Evolutionary conservation across 2,113 vertebrate genomes (phyloP).

Genomic region (Brachypteracias leptosomus): DNA sequence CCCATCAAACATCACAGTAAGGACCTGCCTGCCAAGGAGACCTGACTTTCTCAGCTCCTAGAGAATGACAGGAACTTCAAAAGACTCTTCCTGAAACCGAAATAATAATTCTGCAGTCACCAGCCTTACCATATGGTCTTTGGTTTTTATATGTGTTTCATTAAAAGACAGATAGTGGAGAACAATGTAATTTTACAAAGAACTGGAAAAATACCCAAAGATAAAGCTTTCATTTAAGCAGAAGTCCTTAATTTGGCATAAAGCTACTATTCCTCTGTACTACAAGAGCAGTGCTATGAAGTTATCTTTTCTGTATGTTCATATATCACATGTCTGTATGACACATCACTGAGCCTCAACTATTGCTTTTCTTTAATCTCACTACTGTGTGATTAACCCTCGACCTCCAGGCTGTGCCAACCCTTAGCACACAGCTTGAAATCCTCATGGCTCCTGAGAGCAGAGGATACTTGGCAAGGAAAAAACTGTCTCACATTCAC

Average conservation of each 20-base stretch:
- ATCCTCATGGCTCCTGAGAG: background rate
- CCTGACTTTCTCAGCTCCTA: background rate
- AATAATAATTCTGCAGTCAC: background rate
- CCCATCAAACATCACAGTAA: rapidly evolving
- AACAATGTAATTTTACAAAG: background rate
- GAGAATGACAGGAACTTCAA: background rate
- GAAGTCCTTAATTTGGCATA: background rate
- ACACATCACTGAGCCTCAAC: background rate
- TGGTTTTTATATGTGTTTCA: background rate
- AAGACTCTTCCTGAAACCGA: background rate
- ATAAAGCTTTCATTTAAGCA: background rate
- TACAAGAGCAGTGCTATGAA: background rate
- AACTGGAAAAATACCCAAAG: background rate
- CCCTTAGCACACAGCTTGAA: background rate
- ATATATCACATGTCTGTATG: background rate
- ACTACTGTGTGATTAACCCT: background rate
- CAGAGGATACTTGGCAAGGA: background rate
- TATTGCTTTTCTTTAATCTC: background rate
- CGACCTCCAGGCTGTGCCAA: background rate
- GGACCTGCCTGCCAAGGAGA: background rate
- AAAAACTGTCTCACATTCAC: background rate
- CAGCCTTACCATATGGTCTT: background rate
- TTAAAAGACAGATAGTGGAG: background rate
- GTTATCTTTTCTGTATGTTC: background rate
- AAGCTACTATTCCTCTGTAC: background rate